These are phyloP conservation scores for Oppia nitens DNA, from an alignment of 1,140 invertebrate species.

Conservation along the genomic window DNA sequence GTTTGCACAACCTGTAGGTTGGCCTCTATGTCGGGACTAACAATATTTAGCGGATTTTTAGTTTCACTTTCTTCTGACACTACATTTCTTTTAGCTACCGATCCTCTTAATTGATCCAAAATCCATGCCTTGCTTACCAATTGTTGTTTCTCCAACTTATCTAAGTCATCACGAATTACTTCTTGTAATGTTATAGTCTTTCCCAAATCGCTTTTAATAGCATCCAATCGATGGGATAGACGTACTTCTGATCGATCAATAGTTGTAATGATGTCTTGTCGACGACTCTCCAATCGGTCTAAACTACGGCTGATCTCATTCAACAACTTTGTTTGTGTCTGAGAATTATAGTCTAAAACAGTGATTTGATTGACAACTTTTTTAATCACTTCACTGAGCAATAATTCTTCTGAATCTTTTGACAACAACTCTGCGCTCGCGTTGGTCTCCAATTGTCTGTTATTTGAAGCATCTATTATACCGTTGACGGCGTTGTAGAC, in stretches of 20 bases:
- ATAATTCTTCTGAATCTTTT: too few relatives aligned
- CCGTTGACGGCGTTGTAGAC: too few relatives aligned
- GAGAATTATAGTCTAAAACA: constrained; percentile 10
- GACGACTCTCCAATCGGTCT: constrained; percentile 26
- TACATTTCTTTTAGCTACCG: neutral
- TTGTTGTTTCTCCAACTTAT: constrained; percentile 20
- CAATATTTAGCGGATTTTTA: neutral
- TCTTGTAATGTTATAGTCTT: constrained; percentile 22
- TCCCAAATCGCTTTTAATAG: constrained; percentile 15
- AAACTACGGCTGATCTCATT: constrained; percentile 13
- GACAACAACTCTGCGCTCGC: too few relatives aligned
- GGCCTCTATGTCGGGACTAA: constrained; percentile 4
- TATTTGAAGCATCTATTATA: too few relatives aligned
- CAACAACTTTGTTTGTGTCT: constrained; percentile 8
- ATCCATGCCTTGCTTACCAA: constrained; percentile 18
- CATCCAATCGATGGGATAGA: constrained; percentile 14
- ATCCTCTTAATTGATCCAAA: neutral
- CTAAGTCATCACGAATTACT: constrained; percentile 22
- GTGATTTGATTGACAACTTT: too few relatives aligned
- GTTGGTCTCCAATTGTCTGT: too few relatives aligned
- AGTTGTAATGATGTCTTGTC: constrained; percentile 22
- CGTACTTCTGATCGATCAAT: constrained; percentile 16
- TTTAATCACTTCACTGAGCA: too few relatives aligned
- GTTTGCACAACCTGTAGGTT: constrained; percentile 22
- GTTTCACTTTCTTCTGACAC: neutral